Evolutionary conservation across 2,797 vertebrate species (phyloP).

Genomic region (Coluber constrictor): DNA sequence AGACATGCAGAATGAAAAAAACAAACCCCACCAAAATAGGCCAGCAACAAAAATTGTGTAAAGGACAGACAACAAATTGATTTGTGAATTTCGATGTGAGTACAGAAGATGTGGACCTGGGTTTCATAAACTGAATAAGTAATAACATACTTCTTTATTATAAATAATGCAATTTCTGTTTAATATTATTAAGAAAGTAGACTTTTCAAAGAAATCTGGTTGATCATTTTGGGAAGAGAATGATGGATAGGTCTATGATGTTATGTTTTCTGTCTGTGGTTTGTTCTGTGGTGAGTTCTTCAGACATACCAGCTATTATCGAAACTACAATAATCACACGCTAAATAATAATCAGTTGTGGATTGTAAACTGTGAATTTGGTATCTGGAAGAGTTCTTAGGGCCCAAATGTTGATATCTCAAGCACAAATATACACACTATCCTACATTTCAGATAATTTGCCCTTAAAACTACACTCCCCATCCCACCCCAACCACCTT

Average conservation of each 20-base stretch:
- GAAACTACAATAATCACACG: background rate
- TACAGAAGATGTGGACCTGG: background rate
- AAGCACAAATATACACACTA: background rate
- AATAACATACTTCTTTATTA: background rate
- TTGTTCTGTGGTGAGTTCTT: background rate
- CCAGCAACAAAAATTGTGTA: background rate
- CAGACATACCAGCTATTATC: background rate
- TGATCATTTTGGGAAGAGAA: background rate
- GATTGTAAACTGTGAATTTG: background rate
- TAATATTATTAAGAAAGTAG: background rate
- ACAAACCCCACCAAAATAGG: background rate
- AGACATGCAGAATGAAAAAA: background rate
- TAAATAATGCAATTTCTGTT: background rate
- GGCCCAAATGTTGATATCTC: background rate
- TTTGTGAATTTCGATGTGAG: background rate
- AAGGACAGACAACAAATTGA: background rate
- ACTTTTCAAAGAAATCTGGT: background rate
- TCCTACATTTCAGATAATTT: background rate
- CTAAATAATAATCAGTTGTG: background rate
- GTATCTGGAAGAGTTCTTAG: background rate
- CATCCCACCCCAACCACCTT: background rate
- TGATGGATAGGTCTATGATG: too few species aligned
- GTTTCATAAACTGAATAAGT: background rate
- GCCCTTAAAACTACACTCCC: background rate
- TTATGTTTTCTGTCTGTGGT: background rate